Percentiles rank a stretch among this genome's conserved stretches.
These are phyloP conservation scores for Ceuthmochares aereus DNA, from an alignment of 2,113 vertebrate genomes.

Conservation along the genomic window DNA sequence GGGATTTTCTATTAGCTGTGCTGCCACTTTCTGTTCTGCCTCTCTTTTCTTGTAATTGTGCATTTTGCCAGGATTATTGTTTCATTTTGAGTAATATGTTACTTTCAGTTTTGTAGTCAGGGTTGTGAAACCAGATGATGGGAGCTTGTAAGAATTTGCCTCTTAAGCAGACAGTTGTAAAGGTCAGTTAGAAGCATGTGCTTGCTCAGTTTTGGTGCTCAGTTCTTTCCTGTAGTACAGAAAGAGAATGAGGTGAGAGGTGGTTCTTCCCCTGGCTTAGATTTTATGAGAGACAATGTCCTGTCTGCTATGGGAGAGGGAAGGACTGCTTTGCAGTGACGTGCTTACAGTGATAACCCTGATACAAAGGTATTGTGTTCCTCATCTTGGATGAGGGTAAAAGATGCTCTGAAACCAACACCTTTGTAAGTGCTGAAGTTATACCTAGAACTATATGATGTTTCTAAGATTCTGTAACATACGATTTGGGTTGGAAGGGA, in stretches of 20 bases:
- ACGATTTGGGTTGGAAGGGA: too few relatives aligned
- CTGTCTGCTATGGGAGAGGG: background rate
- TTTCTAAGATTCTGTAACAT: too few relatives aligned
- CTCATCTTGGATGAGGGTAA: background rate
- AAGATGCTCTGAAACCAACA: background rate
- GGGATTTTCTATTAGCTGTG: background rate
- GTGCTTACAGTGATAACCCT: fast-evolving
- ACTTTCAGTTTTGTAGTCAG: background rate
- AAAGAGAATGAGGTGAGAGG: background rate
- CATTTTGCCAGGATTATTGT: background rate
- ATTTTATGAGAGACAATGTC: background rate
- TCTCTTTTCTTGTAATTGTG: background rate
- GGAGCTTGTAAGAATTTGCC: background rate
- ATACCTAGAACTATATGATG: background rate
- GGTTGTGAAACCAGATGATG: background rate
- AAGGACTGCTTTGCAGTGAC: background rate
- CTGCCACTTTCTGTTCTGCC: background rate
- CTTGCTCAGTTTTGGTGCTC: background rate
- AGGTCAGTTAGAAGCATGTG: background rate
- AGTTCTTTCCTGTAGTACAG: background rate
- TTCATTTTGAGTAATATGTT: background rate
- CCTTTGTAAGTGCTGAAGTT: background rate
- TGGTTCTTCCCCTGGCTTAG: background rate
- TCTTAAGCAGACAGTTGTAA: background rate
- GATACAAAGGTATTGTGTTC: background rate